Evolutionary conservation across 2,888 invertebrate species (phyloP), one percentile per base, ranked within the genome.

Genomic region (Drosophila rubida): DNA sequence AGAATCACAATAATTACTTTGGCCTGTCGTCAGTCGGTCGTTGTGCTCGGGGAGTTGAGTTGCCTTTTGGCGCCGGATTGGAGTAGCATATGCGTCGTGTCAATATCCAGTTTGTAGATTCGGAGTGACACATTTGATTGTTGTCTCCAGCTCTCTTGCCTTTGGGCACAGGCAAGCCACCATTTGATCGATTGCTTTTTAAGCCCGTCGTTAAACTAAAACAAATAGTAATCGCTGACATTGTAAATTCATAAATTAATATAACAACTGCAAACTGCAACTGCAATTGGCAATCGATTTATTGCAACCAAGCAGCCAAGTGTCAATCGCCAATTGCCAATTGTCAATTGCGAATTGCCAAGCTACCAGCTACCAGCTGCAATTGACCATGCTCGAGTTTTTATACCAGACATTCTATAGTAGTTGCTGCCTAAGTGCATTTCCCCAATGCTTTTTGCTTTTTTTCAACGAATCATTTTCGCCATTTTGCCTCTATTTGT

Each of bases 141-240:
- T 48, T 19, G 13, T 22, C 44, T 30, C 14, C 48, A 19, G 3
- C 7, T 25, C 35, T 35, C 16, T 13, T 9, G 41, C 37, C 39
- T 19, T 39, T 66, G 61, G 60, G 19, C 19, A 19, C 61, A 78
- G 69, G 73, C 78, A 45, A 58, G 48, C 64, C 41, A 39, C 23
- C 37, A 61, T 13, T 65, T 80, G 88, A 82, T 81, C 88, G 88
- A 87, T 85, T 86, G 87, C 39, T 83, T 88, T 88, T 83, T 80
- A 88, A 83, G 54, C 65, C 80, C 59, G 55, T 64, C 72, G 70
- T 70, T 84, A 87, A 77, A 75, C 70, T 74, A 68, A 75, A 75
- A 72, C 59, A 88, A 85, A 87, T 79, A 85, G 63, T 81, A 76
- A 81, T 81, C 76, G 82, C 61, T 74, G 75, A 49, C 55, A 79